These are phyloP conservation scores for Laterallus jamaicensis DNA, from an alignment of 2,113 vertebrate genomes.

Conservation along the genomic window DNA sequence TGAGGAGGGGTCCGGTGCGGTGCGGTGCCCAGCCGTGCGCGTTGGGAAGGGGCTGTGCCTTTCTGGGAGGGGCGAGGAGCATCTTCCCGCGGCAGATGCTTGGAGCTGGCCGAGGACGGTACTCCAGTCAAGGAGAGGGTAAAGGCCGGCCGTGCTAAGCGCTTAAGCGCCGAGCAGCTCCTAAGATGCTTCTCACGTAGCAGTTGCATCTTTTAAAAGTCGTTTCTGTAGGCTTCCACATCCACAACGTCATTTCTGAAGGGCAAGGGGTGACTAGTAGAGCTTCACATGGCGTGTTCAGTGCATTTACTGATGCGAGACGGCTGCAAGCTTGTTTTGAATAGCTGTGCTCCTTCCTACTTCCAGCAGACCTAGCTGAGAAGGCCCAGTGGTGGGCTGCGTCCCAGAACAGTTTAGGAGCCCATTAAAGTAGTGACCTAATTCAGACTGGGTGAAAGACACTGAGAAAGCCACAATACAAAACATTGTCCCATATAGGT, in stretches of 20 bases:
- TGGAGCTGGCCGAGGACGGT: neutral
- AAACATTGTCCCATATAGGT: neutral
- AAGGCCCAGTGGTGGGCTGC: neutral
- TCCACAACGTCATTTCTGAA: neutral
- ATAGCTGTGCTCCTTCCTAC: neutral
- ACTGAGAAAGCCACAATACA: neutral
- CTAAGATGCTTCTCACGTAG: neutral
- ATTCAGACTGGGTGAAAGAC: neutral
- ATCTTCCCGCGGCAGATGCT: neutral
- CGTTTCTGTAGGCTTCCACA: neutral
- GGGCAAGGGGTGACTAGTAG: neutral
- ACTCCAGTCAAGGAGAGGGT: neutral
- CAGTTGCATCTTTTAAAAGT: neutral
- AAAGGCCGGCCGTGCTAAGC: neutral
- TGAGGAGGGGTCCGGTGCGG: neutral
- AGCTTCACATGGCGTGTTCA: rapidly evolving
- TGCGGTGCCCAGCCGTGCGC: neutral
- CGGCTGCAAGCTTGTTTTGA: neutral
- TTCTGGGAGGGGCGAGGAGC: neutral
- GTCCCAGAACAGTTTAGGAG: neutral
- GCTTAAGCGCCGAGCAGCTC: neutral
- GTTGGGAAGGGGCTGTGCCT: neutral
- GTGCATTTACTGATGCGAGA: neutral
- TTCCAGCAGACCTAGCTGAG: neutral
- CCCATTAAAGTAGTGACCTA: neutral